phyloP scores from a whole-genome alignment of 2,113 vertebrate species.

The Gracilinanus agilis region DNA sequence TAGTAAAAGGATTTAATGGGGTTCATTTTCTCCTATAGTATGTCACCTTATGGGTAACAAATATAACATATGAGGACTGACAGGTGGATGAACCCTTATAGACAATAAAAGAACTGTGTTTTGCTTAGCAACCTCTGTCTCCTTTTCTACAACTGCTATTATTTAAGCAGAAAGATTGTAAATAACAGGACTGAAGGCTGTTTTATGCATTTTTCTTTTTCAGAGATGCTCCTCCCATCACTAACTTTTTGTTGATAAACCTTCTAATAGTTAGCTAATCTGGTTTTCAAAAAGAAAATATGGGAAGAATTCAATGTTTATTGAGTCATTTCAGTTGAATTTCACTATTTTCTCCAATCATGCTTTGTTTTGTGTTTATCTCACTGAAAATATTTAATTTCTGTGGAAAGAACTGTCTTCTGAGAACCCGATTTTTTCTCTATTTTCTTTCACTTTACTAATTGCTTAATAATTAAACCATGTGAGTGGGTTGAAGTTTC shows the following conservation, averaged over 20 bases:
- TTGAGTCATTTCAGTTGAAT: neutral
- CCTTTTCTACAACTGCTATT: neutral
- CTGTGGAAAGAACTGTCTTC: neutral
- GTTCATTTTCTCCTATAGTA: neutral
- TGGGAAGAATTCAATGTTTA: neutral
- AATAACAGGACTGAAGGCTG: neutral
- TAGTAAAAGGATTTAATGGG: neutral
- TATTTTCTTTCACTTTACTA: slow-evolving; percentile 32
- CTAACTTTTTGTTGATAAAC: neutral
- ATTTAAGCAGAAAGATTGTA: neutral
- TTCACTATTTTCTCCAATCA: slow-evolving; percentile 20
- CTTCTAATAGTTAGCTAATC: neutral
- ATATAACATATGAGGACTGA: neutral
- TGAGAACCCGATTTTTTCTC: slow-evolving; percentile 25
- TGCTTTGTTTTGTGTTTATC: neutral
- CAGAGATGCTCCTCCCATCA: neutral
- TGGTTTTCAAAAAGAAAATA: neutral
- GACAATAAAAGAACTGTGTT: neutral
- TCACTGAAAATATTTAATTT: neutral
- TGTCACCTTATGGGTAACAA: neutral
- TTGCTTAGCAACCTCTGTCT: neutral
- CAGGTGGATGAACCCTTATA: neutral
- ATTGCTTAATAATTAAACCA: slow-evolving; percentile 31
- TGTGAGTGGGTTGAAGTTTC: slow-evolving; percentile 9
- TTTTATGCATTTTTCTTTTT: neutral